These are phyloP conservation scores for Fragum sueziense DNA, from an alignment of 2,888 invertebrate genomes.

Conservation along the genomic window DNA sequence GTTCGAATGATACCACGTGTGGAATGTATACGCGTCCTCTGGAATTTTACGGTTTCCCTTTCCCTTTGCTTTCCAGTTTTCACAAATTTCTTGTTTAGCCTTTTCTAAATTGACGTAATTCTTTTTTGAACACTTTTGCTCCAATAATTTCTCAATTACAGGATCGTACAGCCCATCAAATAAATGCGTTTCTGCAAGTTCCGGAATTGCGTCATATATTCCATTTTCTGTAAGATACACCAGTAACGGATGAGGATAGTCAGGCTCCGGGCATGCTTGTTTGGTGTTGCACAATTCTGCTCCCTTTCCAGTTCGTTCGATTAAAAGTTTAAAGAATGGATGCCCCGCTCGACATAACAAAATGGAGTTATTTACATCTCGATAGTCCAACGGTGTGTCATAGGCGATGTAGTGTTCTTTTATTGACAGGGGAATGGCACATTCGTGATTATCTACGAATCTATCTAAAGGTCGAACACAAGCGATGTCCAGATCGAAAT, in stretches of 20 bases:
- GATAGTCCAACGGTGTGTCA: background rate
- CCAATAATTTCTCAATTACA: background rate
- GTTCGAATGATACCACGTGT: background rate
- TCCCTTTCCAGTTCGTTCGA: background rate
- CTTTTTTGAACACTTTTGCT: background rate
- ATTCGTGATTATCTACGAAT: conserved; percentile 8
- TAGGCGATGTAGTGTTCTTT: background rate
- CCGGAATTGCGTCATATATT: background rate
- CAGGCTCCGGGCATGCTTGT: background rate
- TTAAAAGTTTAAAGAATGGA: conserved; percentile 3
- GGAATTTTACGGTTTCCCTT: background rate
- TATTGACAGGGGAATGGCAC: background rate
- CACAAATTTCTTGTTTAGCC: background rate
- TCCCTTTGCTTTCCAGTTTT: background rate
- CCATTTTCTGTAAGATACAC: background rate
- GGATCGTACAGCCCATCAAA: background rate
- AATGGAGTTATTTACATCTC: conserved; percentile 3
- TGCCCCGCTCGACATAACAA: background rate
- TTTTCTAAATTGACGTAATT: background rate
- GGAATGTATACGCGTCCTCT: background rate
- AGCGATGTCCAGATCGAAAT: background rate
- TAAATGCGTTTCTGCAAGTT: background rate
- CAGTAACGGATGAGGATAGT: background rate
- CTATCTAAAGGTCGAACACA: conserved; percentile 1
- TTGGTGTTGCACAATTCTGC: background rate